Evolutionary conservation across 1,140 invertebrate species (phyloP), one percentile per base, ranked within the genome.

Genomic region (Drosophila chauvacae): DNA sequence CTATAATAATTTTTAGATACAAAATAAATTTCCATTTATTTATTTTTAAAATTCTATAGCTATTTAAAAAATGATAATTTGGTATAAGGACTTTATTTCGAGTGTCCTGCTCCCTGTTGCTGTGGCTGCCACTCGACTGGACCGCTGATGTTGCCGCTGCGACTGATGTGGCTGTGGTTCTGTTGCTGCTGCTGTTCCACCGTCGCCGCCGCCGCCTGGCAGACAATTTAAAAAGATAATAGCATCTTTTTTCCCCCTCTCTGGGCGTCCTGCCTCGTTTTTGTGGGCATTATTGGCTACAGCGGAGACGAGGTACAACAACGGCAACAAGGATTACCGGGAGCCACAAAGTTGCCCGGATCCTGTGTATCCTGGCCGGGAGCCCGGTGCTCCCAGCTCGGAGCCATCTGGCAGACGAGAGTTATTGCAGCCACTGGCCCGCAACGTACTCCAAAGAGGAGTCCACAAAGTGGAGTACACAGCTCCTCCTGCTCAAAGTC

Each of bases 161-260:
- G 10, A 26, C 55, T 39, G 60, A 62, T 62, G 60, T 58, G 57
- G 60, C 60, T 39, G 60, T 20, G 50, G 50, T 50, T 33, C 60
- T 63, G 58, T 50, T 68, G 56, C 26, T 66, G 20, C 35, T 51
- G n/a, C 59, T 53, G 42, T n/a, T 71, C 35, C 26, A 39, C 33
- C 23, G 35, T 37, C 11, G 26, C 11, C 50, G 11, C 65, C 58
- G 59, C 65, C 63, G 84, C 78, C 84, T 88, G 85, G 70, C 86
- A 90, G 85, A 90, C 85, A 90, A 85, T 90, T 90, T 90, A 62
- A 70, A 77, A 87, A 90, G 85, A 90, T 90, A 90, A 90, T 90
- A 81, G 81, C 85, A 66, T 81, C 78, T 77, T 82, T 77, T 77
- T 73, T 56, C 11, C 20, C 20, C 20, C 61, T 39, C 28, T 30